Conservation (phyloP, 2,797 vertebrate genomes). For the Amblyraja radiata region DNA sequence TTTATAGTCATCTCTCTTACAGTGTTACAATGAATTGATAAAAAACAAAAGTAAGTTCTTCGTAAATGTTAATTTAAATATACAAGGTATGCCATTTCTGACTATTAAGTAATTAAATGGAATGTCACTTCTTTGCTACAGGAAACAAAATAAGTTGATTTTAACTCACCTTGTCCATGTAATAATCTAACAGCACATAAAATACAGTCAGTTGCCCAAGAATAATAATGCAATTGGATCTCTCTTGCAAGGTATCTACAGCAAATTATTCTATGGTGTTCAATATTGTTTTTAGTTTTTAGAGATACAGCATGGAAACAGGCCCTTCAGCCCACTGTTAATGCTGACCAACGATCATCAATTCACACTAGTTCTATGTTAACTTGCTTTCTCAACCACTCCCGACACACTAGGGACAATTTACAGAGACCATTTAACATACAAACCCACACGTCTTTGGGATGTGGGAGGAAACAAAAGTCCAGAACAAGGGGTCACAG, state of each 20-base stretch:
- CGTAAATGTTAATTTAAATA: not conserved
- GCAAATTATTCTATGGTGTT: not conserved
- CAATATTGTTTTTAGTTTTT: too few relatives aligned
- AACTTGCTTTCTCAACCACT: too few relatives aligned
- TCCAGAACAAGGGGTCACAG: too few relatives aligned
- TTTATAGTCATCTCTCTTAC: not conserved
- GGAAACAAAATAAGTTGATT: not conserved
- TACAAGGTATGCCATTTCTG: not conserved
- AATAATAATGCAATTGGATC: not conserved
- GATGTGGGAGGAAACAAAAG: too few relatives aligned
- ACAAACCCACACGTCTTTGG: too few relatives aligned
- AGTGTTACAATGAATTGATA: not conserved
- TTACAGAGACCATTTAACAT: too few relatives aligned
- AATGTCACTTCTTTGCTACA: not conserved
- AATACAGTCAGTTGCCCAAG: not conserved
- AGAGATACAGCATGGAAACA: too few relatives aligned
- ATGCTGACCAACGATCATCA: too few relatives aligned
- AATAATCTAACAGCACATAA: not conserved
- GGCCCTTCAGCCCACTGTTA: too few relatives aligned
- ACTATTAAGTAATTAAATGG: not conserved
- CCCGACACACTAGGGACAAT: too few relatives aligned
- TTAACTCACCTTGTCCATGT: not conserved
- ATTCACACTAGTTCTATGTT: too few relatives aligned
- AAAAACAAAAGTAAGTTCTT: not conserved
- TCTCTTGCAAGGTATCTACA: not conserved